Evolutionary conservation across 2,113 vertebrate species (phyloP).

Genomic region (Zeus faber): DNA sequence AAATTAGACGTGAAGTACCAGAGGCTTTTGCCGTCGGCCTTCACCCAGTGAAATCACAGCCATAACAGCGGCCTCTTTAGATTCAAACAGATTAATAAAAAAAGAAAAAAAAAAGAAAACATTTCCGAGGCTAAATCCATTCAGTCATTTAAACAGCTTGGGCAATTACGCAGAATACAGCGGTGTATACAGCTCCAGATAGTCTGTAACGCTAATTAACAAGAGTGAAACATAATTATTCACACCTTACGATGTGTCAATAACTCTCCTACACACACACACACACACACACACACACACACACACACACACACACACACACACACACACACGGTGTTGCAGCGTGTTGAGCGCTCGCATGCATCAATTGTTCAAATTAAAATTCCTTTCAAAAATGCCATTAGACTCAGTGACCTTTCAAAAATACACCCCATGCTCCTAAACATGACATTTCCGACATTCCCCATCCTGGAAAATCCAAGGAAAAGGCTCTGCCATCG

Average conservation of each 20-base stretch:
- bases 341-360: too few relatives aligned
- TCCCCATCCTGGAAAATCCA: neutral
- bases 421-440: constrained; percentile 24
- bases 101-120: neutral
- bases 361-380: constrained; percentile 46
- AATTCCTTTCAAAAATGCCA: constrained; percentile 60
- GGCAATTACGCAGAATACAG: constrained; percentile 20
- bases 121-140: too few relatives aligned
- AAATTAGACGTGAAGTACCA: too few relatives aligned
- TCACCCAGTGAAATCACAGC: too few relatives aligned
- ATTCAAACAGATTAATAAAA: neutral
- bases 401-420: constrained; percentile 64
- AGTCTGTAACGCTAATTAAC: constrained; percentile 39
- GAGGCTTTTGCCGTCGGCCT: too few relatives aligned
- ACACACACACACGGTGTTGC: neutral
- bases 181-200: too few relatives aligned
- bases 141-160: constrained; percentile 27
- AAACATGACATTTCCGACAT: constrained; percentile 22
- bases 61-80: too few relatives aligned
- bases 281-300: too few relatives aligned
- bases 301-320: neutral
- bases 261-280: neutral
- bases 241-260: constrained; percentile 35
- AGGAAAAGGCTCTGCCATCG: too few relatives aligned
- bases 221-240: constrained; percentile 37